Percentiles rank a stretch among this genome's conserved stretches.
Conservation (phyloP, 2,888 invertebrate genomes). For the Aquatica leii region DNA sequence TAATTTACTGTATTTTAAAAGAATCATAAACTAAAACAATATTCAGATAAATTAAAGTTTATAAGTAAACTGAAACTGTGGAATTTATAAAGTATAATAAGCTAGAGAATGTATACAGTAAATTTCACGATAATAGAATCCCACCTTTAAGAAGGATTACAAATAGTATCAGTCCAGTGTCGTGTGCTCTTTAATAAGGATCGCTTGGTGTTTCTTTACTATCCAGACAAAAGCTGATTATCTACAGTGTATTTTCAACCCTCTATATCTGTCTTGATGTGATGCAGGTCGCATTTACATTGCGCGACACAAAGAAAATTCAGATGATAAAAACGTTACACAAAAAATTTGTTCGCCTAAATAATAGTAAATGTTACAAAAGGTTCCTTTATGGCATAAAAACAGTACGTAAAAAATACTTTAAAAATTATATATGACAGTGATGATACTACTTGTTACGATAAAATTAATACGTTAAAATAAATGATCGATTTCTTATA, state of each 20-base stretch:
- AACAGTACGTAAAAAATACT: neutral
- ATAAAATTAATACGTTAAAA: too few species aligned
- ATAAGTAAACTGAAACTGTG: too few species aligned
- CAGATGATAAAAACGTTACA: neutral
- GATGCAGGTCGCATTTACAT: constrained; percentile 8
- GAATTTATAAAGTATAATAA: neutral
- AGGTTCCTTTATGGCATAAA: too few species aligned
- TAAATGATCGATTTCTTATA: too few species aligned
- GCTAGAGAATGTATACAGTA: neutral
- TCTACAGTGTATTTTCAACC: neutral
- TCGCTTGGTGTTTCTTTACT: constrained; percentile 3
- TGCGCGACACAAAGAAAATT: neutral
- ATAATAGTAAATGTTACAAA: neutral
- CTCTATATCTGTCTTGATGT: constrained; percentile 4
- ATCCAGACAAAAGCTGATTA: constrained; percentile 11
- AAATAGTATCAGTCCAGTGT: neutral
- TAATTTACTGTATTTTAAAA: too few species aligned
- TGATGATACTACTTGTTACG: too few species aligned
- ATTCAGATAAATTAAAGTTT: too few species aligned
- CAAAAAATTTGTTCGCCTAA: constrained; percentile 4
- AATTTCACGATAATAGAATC: neutral
- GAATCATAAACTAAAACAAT: too few species aligned
- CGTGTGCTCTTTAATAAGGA: constrained; percentile 3
- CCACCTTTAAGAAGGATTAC: neutral
- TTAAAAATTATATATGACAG: neutral